phyloP scores from a whole-genome alignment of 37 sponge, comb jelly and placozoan genomes.

The Spongilla lacustris region DNA sequence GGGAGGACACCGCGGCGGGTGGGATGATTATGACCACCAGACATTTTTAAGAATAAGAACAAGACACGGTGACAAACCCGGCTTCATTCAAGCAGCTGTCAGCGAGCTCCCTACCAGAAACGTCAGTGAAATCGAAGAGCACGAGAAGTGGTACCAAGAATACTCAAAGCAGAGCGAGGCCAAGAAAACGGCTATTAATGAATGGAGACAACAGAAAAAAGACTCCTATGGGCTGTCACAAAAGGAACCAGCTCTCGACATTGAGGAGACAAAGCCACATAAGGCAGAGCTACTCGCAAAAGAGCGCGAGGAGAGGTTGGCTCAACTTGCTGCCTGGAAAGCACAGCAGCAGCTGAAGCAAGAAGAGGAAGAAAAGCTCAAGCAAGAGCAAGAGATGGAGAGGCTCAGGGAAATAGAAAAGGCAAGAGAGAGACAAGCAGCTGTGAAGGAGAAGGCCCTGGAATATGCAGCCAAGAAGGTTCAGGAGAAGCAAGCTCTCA shows the following conservation, averaged over 20 bases:
- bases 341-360: slow-evolving; percentile 30
- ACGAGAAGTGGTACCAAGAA: slow-evolving; percentile 83
- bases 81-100: slow-evolving; percentile 53
- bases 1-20: slow-evolving; percentile 86
- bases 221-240: background rate
- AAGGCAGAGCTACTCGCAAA: slow-evolving; percentile 20
- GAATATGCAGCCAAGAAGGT: slow-evolving; percentile 43
- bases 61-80: slow-evolving; percentile 13
- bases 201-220: slow-evolving; percentile 73
- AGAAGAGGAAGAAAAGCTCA: slow-evolving; percentile 18
- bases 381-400: background rate
- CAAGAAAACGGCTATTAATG: slow-evolving; percentile 78
- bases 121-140: slow-evolving; percentile 57
- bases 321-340: slow-evolving; percentile 48
- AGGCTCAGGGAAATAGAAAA: slow-evolving; percentile 33
- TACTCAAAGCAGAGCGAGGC: slow-evolving; percentile 68
- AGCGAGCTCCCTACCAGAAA: slow-evolving; percentile 71
- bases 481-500: slow-evolving; percentile 21
- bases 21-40: slow-evolving; percentile 93
- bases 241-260: background rate
- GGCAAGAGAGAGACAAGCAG: slow-evolving; percentile 30
- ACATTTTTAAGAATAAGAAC: slow-evolving; percentile 58
- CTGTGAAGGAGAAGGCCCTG: slow-evolving; percentile 37
- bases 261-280: background rate
- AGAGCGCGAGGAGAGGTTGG: slow-evolving; percentile 48